phyloP scores from a whole-genome alignment of 2,113 vertebrate species.

The Zingel zingel region DNA sequence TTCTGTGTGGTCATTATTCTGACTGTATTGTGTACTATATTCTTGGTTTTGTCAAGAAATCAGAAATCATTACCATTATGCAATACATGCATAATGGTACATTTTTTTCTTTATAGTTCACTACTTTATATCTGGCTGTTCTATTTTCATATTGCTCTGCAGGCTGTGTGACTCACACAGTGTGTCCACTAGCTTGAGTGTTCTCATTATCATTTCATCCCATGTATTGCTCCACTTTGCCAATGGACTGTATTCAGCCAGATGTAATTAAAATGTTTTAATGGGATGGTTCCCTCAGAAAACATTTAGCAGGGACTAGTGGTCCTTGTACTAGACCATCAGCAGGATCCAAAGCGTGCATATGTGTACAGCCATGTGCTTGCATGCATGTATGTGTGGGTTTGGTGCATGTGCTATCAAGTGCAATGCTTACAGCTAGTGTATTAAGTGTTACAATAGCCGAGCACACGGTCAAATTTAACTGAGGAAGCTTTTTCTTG shows the following conservation, averaged over 20 bases:
- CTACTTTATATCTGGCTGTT: not conserved
- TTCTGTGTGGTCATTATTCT: not conserved
- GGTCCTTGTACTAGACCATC: not conserved
- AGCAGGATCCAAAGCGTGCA: not conserved
- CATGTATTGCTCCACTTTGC: not conserved
- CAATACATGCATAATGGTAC: not conserved
- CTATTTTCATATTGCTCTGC: not conserved
- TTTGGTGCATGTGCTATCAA: not conserved
- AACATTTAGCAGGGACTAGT: constrained; percentile 16
- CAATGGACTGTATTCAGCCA: constrained; percentile 8
- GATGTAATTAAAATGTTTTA: constrained; percentile 30
- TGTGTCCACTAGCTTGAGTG: not conserved
- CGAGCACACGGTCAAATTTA: constrained; percentile 6
- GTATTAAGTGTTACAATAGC: not conserved
- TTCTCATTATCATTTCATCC: not conserved
- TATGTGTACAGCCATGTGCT: not conserved
- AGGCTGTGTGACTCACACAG: not conserved
- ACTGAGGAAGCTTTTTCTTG: constrained; percentile 13
- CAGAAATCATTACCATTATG: not conserved
- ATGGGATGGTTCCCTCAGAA: constrained; percentile 33
- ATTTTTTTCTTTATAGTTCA: not conserved
- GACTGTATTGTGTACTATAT: not conserved
- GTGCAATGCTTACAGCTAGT: not conserved
- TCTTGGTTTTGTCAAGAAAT: not conserved
- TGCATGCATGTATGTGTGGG: not conserved